Base-by-base conservation (phyloP, 2,797 vertebrate species). In the Halcyon leucocephala region DNA sequence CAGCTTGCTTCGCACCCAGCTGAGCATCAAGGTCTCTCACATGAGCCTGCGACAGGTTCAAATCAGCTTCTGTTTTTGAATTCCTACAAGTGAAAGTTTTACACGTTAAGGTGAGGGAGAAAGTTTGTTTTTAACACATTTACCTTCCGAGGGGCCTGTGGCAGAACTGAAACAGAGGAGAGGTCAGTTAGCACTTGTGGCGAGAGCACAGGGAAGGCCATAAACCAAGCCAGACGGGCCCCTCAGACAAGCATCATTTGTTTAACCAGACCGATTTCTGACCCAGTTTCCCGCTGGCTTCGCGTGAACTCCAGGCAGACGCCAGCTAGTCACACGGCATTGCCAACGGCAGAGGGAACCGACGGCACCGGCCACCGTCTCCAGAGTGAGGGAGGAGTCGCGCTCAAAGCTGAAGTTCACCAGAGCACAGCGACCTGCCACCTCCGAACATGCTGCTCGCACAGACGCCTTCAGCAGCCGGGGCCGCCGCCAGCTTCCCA, bases 61-160 rank as follows among this genome's bases (percentile, higher is more conserved):
- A 97, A 20, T 99, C 98, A 0, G 83, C 74, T 96, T 99, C 99
- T 39, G 98, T 98, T 95, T 98, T 99, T 85, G 97, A 97, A 89
- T 98, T 98, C 97, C 99, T 99, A 26, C 61, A 52, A 93, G 78
- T 19, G n/a, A 87, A 46, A 80, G 74, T 90, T 96, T 89, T 19
- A 78, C 9, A 42, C 13, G 1, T 74, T 77, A 71, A 90, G 35
- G 9, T 7, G 20, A 58, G 15, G 15, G 17, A 44, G 35, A 33
- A 82, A 37, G 37, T 46, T 87, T 41, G 22, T 19, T 87, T 88
- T 76, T 22, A 49, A 17, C 1, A 1, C 7, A 6, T 82, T 71
- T 64, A n/a, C 80, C 48, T 64, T 89, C 64, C 33, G 7, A 26
- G 42, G 6, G 17, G 7, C 26, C 42, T 22, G 39, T 3, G 35